A percentile compares a stretch with the other conserved stretches of the same genome.
phyloP scores from a whole-genome alignment of 2,113 vertebrate species.

The Cyphomyrus plagiostoma region DNA sequence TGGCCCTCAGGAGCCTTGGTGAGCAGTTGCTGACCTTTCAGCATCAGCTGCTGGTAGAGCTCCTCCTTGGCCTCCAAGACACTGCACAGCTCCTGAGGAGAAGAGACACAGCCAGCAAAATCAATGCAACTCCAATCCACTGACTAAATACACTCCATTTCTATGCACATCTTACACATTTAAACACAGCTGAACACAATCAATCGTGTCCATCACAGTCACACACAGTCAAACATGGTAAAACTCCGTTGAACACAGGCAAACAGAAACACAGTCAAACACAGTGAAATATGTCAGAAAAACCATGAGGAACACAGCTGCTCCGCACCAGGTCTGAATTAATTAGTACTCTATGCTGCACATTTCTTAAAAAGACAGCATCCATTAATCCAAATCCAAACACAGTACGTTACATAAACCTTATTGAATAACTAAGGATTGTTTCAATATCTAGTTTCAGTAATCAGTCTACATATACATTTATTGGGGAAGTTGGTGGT shows the following conservation, averaged over 20 bases:
- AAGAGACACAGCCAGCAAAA: neutral
- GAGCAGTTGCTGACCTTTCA: slow-evolving; percentile 81
- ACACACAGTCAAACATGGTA: neutral
- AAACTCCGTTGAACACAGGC: too few species aligned
- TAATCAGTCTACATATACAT: neutral
- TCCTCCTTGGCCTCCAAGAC: slow-evolving; percentile 82
- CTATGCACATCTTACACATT: too few species aligned
- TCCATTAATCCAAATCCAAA: neutral
- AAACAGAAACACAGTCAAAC: neutral
- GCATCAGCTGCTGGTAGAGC: slow-evolving; percentile 70
- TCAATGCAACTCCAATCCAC: neutral
- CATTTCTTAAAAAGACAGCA: neutral
- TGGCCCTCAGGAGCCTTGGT: slow-evolving; percentile 67
- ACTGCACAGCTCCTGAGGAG: slow-evolving; percentile 80
- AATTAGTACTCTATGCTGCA: neutral
- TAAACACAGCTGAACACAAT: neutral
- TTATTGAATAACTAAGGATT: neutral
- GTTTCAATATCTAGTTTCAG: neutral
- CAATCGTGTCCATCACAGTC: neutral
- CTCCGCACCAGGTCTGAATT: neutral
- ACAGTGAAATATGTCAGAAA: neutral
- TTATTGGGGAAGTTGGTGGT: too few species aligned
- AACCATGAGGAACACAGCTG: neutral
- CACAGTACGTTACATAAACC: neutral
- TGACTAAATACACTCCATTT: neutral